phyloP scores from a whole-genome alignment of 2,797 vertebrate genomes.

The Gymnoscopelus braueri region DNA sequence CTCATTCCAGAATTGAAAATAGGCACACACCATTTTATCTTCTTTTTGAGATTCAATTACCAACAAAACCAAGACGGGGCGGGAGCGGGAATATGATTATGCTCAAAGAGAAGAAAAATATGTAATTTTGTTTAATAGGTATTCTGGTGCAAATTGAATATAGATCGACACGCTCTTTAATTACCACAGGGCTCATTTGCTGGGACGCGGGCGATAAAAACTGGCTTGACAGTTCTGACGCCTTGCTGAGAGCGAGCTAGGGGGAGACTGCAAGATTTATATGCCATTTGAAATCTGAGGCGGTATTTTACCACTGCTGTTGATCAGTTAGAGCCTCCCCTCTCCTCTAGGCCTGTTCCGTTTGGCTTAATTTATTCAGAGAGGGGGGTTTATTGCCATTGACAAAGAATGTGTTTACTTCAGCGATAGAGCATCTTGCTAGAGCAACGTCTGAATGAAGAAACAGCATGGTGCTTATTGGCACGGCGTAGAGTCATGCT shows the following conservation, averaged over 20 bases:
- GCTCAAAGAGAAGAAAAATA: slow-evolving; percentile 61
- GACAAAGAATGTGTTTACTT: slow-evolving; percentile 11
- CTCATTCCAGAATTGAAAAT: slow-evolving; percentile 72
- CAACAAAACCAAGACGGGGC: slow-evolving; percentile 41
- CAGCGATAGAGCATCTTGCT: slow-evolving; percentile 14
- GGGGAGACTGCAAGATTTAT: slow-evolving; percentile 49
- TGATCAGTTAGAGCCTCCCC: slow-evolving; percentile 30
- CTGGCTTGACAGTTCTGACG: slow-evolving; percentile 44
- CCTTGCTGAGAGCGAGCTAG: slow-evolving; percentile 20
- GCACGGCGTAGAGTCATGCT: no score
- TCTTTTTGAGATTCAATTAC: slow-evolving; percentile 65
- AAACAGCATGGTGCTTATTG: no score
- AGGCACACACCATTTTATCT: slow-evolving; percentile 64
- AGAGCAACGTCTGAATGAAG: slow-evolving; percentile 12
- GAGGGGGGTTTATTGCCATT: slow-evolving; percentile 19
- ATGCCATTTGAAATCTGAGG: slow-evolving; percentile 42
- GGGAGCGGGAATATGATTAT: slow-evolving; percentile 34
- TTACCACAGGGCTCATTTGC: slow-evolving; percentile 71
- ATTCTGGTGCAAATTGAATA: slow-evolving; percentile 67
- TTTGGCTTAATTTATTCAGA: slow-evolving; percentile 9
- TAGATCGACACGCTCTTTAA: slow-evolving; percentile 69
- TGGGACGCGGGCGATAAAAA: slow-evolving; percentile 61
- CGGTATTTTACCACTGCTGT: slow-evolving; percentile 28
- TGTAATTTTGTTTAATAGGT: slow-evolving; percentile 68
- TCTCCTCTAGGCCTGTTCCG: slow-evolving; percentile 26